Evolutionary conservation across 2,113 vertebrate genomes (phyloP).

Genomic region (Thunnus maccoyii): DNA sequence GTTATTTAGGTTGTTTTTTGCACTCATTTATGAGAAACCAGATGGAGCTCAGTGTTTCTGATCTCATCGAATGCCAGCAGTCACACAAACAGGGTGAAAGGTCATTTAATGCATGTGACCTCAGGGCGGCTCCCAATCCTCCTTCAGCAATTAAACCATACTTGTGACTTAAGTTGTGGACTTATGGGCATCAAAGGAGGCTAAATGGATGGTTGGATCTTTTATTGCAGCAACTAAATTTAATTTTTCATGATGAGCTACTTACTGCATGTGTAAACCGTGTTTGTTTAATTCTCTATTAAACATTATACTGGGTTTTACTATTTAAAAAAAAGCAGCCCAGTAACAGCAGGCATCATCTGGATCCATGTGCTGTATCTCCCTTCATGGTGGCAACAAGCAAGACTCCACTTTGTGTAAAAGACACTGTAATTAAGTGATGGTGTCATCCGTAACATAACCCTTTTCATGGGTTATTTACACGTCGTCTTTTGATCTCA

Average conservation of each 20-base stretch:
- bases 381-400: background rate
- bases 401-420: slow-evolving; percentile 28
- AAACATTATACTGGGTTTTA: slow-evolving; percentile 5
- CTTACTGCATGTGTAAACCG: background rate
- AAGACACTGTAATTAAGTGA: slow-evolving; percentile 67
- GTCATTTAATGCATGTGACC: slow-evolving; percentile 41
- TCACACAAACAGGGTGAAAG: slow-evolving; percentile 61
- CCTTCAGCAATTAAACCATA: slow-evolving; percentile 30
- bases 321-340: background rate
- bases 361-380: slow-evolving; percentile 6
- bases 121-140: slow-evolving; percentile 35
- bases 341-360: slow-evolving; percentile 34
- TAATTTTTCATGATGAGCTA: background rate
- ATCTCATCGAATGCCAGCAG: background rate
- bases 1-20: background rate
- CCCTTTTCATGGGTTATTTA: slow-evolving; percentile 74
- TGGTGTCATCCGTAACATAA: slow-evolving; percentile 70
- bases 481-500: slow-evolving; percentile 58
- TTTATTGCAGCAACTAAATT: background rate
- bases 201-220: background rate
- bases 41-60: background rate
- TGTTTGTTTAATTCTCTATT: background rate
- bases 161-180: slow-evolving; percentile 17
- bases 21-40: background rate
- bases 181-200: background rate